Percentiles rank a stretch among this genome's conserved stretches.
phyloP scores from a whole-genome alignment of 2,797 vertebrate species.

The Odontamblyopus rebecca region DNA sequence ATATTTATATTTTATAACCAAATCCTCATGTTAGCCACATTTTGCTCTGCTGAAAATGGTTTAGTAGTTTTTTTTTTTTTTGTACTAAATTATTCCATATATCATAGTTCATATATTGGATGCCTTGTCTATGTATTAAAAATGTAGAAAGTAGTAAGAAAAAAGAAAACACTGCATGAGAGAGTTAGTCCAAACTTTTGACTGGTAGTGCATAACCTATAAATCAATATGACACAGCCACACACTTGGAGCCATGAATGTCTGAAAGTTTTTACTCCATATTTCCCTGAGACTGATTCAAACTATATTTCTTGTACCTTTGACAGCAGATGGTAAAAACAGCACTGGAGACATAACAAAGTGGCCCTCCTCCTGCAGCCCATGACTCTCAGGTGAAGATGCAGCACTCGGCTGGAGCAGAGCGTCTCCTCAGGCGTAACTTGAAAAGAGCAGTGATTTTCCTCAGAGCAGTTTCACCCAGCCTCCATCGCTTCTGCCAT shows the following conservation, averaged over 20 bases:
- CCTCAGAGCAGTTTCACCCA: conserved; percentile 28
- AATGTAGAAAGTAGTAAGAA: no score
- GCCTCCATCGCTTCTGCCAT: conserved; percentile 5
- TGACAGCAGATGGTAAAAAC: background rate
- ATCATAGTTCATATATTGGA: no score
- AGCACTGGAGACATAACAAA: background rate
- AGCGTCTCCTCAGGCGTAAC: conserved; percentile 19
- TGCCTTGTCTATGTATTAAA: no score
- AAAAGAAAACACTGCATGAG: no score
- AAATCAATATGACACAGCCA: no score
- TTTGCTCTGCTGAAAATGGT: no score
- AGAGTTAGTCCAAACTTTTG: no score
- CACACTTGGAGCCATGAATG: background rate
- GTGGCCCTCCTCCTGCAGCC: conserved; percentile 23
- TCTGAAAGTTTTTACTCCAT: background rate
- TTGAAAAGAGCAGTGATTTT: conserved; percentile 24
- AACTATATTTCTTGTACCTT: background rate
- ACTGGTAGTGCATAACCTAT: no score
- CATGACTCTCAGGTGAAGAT: conserved; percentile 21
- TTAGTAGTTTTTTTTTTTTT: no score
- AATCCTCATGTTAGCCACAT: no score
- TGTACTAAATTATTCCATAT: no score
- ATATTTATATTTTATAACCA: no score
- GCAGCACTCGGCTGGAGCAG: conserved; percentile 8
- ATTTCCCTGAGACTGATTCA: background rate